phyloP scores from a whole-genome alignment of 2,888 invertebrate species.

The Lobophora halterata region DNA sequence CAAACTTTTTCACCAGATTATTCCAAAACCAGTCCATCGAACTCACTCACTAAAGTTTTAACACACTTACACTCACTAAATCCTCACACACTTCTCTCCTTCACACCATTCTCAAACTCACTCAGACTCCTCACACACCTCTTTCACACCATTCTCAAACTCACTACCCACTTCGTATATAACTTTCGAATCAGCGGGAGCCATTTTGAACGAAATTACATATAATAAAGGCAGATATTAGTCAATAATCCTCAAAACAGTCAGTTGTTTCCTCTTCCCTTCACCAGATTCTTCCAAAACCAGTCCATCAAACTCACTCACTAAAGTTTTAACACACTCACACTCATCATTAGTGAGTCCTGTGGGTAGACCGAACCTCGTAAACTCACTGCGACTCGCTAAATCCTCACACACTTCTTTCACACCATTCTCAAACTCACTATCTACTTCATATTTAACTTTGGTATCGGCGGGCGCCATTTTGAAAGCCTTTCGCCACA shows the following conservation, averaged over 20 bases:
- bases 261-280: conserved; percentile 2
- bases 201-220: too few relatives aligned
- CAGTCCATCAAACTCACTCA: conserved; percentile 42
- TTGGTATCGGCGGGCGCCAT: conserved; percentile 38
- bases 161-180: too few relatives aligned
- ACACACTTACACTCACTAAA: too few relatives aligned
- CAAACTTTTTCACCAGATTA: conserved; percentile 8
- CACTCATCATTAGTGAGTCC: conserved; percentile 55
- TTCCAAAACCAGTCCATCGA: conserved; percentile 19
- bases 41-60: too few relatives aligned
- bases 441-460: conserved; percentile 51
- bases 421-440: conserved; percentile 55
- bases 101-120: conserved; percentile 7
- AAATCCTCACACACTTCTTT: conserved; percentile 61
- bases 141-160: conserved; percentile 52
- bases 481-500: conserved; percentile 64
- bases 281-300: conserved; percentile 4
- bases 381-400: conserved; percentile 26
- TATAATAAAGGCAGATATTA: too few relatives aligned
- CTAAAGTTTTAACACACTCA: conserved; percentile 52
- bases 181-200: too few relatives aligned
- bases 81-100: too few relatives aligned
- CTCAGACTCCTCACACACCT: conserved; percentile 50
- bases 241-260: too few relatives aligned
- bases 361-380: conserved; percentile 30